Percentiles rank a stretch among this genome's conserved stretches.
phyloP scores from a whole-genome alignment of 2,888 invertebrate species.

The Halictus ligatus region DNA sequence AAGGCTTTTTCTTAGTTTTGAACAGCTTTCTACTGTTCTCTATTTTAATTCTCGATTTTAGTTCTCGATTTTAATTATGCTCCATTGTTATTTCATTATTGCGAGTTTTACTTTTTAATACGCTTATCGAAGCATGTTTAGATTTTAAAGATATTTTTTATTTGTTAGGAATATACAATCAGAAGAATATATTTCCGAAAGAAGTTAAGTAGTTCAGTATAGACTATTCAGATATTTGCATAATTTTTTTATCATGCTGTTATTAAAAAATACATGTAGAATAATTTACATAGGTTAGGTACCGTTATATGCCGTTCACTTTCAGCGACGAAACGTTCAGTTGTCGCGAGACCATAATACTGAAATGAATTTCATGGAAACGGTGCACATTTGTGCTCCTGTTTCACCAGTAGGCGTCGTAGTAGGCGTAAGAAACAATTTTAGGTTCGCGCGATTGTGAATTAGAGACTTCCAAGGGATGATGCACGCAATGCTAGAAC shows the following conservation, averaged over 20 bases:
- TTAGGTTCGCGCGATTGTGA: slow-evolving; percentile 6
- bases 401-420: background rate
- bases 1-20: background rate
- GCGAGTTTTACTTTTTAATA: too few species aligned
- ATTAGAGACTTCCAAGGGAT: background rate
- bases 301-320: background rate
- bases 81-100: too few species aligned
- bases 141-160: too few species aligned
- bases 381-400: background rate
- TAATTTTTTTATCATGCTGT: background rate
- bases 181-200: background rate
- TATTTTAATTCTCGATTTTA: too few species aligned
- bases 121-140: too few species aligned
- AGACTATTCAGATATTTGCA: background rate
- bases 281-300: background rate
- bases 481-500: background rate
- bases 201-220: background rate
- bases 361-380: slow-evolving; percentile 13
- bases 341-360: background rate
- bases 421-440: background rate
- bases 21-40: background rate
- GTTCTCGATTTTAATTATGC: background rate
- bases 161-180: too few species aligned
- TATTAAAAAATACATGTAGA: background rate
- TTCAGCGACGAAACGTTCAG: background rate